Evolutionary conservation across 2,113 vertebrate species (phyloP).

Genomic region (Verasper variegatus): DNA sequence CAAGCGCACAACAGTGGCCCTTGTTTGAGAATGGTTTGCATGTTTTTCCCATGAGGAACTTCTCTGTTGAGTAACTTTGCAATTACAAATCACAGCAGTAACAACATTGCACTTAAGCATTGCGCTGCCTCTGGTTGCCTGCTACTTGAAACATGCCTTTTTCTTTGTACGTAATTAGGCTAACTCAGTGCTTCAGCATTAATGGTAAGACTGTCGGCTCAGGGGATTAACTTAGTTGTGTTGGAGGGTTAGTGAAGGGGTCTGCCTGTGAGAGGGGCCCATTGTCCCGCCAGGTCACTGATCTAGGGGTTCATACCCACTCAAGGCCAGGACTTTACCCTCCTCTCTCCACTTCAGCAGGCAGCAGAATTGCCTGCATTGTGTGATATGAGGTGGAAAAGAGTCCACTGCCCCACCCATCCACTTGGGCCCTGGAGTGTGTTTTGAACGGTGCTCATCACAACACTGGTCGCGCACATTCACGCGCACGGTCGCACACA

Average conservation of each 20-base stretch:
- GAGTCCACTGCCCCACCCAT: conserved; percentile 79
- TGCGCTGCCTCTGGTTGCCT: conserved; percentile 37
- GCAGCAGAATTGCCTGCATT: conserved; percentile 78
- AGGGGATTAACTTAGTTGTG: conserved; percentile 78
- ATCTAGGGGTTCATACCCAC: conserved; percentile 74
- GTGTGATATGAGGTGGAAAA: conserved; percentile 80
- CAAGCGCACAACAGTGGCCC: background rate
- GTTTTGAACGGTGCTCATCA: conserved; percentile 80
- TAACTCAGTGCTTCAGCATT: conserved; percentile 63
- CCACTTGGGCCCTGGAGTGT: conserved; percentile 78
- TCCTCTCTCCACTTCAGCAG: conserved; percentile 78
- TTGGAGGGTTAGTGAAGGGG: conserved; percentile 73
- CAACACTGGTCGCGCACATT: conserved; percentile 71
- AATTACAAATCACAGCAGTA: conserved; percentile 53
- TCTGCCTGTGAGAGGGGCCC: conserved; percentile 70
- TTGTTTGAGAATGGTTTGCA: background rate
- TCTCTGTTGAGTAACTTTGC: conserved; percentile 25
- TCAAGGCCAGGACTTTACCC: conserved; percentile 75
- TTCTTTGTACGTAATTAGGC: conserved; percentile 68
- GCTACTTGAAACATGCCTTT: conserved; percentile 67
- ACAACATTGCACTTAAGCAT: conserved; percentile 53
- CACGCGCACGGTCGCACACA: conserved; percentile 55
- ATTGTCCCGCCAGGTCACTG: conserved; percentile 77
- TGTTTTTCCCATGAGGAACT: conserved; percentile 30
- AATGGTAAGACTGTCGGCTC: conserved; percentile 62